Conservation (phyloP, 2,113 vertebrate species). For the Gambusia holbrooki region DNA sequence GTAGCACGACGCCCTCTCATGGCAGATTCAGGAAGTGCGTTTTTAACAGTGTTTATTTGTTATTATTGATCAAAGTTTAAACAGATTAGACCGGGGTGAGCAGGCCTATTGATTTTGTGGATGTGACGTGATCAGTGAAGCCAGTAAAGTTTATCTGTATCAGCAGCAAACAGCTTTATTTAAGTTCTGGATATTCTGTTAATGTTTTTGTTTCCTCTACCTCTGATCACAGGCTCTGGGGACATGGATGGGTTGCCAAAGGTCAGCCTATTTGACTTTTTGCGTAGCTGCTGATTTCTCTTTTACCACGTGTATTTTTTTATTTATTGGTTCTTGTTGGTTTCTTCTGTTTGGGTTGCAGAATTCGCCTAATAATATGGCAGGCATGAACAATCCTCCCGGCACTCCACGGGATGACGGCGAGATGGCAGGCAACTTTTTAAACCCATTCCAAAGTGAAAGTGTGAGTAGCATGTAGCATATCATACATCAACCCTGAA, state of each 20-base stretch:
- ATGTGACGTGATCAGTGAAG: slow-evolving; percentile 45
- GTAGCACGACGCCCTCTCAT: slow-evolving; percentile 58
- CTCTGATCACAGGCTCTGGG: slow-evolving; percentile 82
- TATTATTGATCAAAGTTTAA: slow-evolving; percentile 53
- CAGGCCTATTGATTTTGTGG: slow-evolving; percentile 50
- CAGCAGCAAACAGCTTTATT: slow-evolving; percentile 55
- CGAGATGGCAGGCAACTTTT: slow-evolving; percentile 89
- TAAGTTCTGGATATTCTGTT: slow-evolving; percentile 20
- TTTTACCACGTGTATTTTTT: not conserved
- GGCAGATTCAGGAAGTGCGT: slow-evolving; percentile 40
- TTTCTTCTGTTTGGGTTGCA: slow-evolving; percentile 48
- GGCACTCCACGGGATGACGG: slow-evolving; percentile 89
- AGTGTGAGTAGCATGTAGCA: slow-evolving; percentile 79
- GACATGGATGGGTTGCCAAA: slow-evolving; percentile 93
- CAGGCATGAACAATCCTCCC: slow-evolving; percentile 88
- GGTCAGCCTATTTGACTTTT: slow-evolving; percentile 73
- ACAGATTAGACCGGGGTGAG: slow-evolving; percentile 53
- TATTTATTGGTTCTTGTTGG: not conserved
- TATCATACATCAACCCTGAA: not conserved
- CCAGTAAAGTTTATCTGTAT: slow-evolving; percentile 53
- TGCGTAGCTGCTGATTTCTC: not conserved
- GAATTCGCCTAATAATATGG: slow-evolving; percentile 91
- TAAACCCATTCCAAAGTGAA: slow-evolving; percentile 93
- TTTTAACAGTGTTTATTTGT: not conserved
- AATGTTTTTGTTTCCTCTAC: slow-evolving; percentile 17